A percentile compares a stretch with the other conserved stretches of the same genome.
phyloP scores from a whole-genome alignment of 2,113 vertebrate genomes.

The Centropus unirufus region DNA sequence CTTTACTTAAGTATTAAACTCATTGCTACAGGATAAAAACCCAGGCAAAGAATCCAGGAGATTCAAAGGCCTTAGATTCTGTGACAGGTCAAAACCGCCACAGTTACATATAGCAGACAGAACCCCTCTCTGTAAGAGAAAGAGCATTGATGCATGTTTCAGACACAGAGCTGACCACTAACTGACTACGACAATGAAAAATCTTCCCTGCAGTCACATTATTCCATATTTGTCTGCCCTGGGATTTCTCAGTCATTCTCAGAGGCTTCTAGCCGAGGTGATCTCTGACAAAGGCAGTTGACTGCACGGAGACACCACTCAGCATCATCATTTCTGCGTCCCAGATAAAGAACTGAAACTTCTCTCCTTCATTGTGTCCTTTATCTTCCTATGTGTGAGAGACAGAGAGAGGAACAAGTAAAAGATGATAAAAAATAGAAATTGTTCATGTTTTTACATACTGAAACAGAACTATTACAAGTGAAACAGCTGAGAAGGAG shows the following conservation, averaged over 20 bases:
- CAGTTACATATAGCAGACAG: background rate
- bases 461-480: conserved; percentile 29
- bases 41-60: background rate
- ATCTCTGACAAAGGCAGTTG: background rate
- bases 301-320: background rate
- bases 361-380: background rate
- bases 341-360: background rate
- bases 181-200: background rate
- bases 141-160: rapidly evolving
- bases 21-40: background rate
- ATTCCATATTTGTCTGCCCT: background rate
- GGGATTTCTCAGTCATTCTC: background rate
- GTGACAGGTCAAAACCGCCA: background rate
- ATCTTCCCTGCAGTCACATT: background rate
- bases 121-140: rapidly evolving
- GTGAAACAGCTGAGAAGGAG: conserved; percentile 37
- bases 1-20: conserved; percentile 11
- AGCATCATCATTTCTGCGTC: background rate
- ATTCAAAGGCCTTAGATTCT: background rate
- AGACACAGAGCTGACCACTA: background rate
- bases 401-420: background rate
- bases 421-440: background rate
- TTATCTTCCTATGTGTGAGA: background rate
- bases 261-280: background rate
- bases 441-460: background rate